phyloP scores from a whole-genome alignment of 2,888 invertebrate genomes.

The Sarcophaga rosellei region DNA sequence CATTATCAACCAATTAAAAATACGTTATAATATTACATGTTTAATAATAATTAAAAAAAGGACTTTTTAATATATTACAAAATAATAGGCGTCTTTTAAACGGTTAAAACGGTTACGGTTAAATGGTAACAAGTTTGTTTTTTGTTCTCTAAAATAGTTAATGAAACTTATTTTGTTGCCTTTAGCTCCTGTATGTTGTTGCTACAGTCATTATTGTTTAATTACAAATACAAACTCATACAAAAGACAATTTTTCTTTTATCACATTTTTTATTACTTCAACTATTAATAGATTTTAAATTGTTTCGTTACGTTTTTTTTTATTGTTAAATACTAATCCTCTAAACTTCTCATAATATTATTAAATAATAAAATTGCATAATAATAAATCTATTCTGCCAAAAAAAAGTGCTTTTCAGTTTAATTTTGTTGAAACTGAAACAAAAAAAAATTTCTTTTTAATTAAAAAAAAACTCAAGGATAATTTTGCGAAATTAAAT shows the following conservation, averaged over 20 bases:
- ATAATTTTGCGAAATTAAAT: conserved; percentile 51
- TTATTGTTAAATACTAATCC: conserved; percentile 15
- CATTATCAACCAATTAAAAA: conserved; percentile 9
- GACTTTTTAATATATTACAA: neutral
- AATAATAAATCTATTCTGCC: conserved; percentile 17
- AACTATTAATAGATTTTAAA: conserved; percentile 22
- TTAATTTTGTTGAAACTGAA: conserved; percentile 9
- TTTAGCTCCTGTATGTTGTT: conserved; percentile 48
- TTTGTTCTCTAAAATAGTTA: conserved; percentile 23
- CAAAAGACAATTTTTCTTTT: conserved; percentile 52
- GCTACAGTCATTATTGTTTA: conserved; percentile 58
- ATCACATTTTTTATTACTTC: conserved; percentile 19
- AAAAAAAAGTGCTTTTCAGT: conserved; percentile 27
- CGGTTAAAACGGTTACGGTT: conserved; percentile 52
- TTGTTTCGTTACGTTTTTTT: conserved; percentile 22
- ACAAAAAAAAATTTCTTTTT: conserved; percentile 52
- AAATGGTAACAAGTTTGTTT: conserved; percentile 40
- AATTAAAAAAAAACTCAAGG: conserved; percentile 34
- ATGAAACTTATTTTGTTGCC: conserved; percentile 51
- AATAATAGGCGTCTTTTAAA: conserved; percentile 28
- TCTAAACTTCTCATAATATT: conserved; percentile 2
- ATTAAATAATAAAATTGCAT: conserved; percentile 28
- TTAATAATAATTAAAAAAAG: neutral
- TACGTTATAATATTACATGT: neutral
- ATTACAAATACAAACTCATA: conserved; percentile 19